Evolutionary conservation across 2,797 vertebrate species (phyloP).

Genomic region (Cirrhinus molitorella): DNA sequence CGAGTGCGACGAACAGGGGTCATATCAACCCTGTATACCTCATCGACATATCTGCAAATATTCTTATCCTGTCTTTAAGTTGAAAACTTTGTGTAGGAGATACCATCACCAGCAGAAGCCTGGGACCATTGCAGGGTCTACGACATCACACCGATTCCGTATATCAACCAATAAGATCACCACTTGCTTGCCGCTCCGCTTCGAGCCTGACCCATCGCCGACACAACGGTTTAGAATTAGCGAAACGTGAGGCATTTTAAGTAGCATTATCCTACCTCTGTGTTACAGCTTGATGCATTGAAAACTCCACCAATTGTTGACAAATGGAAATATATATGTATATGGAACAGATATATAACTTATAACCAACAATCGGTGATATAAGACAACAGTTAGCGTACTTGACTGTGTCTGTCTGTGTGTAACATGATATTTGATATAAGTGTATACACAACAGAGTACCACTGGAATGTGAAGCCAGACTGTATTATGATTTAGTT

Average conservation of each 20-base stretch:
- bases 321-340: slow-evolving; percentile 58
- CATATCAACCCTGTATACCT: slow-evolving; percentile 81
- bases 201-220: slow-evolving; percentile 62
- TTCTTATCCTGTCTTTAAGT: slow-evolving; percentile 70
- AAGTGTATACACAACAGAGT: slow-evolving; percentile 83
- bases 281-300: slow-evolving; percentile 80
- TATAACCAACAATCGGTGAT: slow-evolving; percentile 80
- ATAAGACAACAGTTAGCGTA: slow-evolving; percentile 73
- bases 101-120: slow-evolving; percentile 82
- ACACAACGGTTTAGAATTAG: slow-evolving; percentile 37
- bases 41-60: slow-evolving; percentile 86
- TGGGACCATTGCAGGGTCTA: slow-evolving; percentile 79
- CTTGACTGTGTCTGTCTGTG: slow-evolving; percentile 78
- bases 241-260: slow-evolving; percentile 44
- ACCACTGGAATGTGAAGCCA: slow-evolving; percentile 90
- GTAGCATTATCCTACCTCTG: slow-evolving; percentile 86
- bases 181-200: slow-evolving; percentile 56
- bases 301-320: slow-evolving; percentile 72
- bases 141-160: slow-evolving; percentile 62
- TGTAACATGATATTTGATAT: slow-evolving; percentile 78
- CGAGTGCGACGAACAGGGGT: slow-evolving; percentile 71
- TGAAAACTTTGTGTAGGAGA: slow-evolving; percentile 76
- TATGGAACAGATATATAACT: slow-evolving; percentile 68
- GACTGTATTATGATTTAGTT: slow-evolving; percentile 78
- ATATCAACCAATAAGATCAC: slow-evolving; percentile 57